Evolutionary conservation across 2,797 vertebrate genomes (phyloP).

Genomic region (Arrhamphus sclerolepis): DNA sequence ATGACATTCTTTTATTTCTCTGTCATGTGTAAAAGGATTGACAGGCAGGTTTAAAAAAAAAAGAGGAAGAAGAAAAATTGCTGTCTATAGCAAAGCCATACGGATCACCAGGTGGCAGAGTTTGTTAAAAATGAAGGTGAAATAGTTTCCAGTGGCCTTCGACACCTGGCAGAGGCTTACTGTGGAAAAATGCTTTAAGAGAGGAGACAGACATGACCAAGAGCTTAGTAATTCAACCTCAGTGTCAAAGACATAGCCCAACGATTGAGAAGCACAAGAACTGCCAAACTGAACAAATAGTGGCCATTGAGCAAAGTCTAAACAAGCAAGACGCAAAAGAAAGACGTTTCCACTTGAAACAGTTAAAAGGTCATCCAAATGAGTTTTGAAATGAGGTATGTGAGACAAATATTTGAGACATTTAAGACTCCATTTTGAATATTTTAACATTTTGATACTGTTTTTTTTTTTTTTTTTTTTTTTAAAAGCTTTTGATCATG

Average conservation of each 20-base stretch:
- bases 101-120: constrained; percentile 75
- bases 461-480: no score
- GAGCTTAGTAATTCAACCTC: constrained; percentile 65
- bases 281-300: constrained; percentile 44
- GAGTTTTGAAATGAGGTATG: constrained; percentile 31
- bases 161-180: constrained; percentile 60
- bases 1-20: constrained; percentile 5
- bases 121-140: constrained; percentile 62
- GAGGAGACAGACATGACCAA: constrained; percentile 77
- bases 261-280: constrained; percentile 57
- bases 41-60: constrained; percentile 5
- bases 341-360: constrained; percentile 60
- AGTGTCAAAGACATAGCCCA: constrained; percentile 72
- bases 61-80: constrained; percentile 14
- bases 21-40: no score
- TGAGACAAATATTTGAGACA: constrained; percentile 28
- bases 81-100: constrained; percentile 33
- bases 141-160: constrained; percentile 82
- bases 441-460: constrained; percentile 42
- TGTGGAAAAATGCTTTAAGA: constrained; percentile 76
- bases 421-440: constrained; percentile 35
- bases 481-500: constrained; percentile 29
- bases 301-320: constrained; percentile 28
- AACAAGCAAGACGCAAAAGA: constrained; percentile 25
- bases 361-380: constrained; percentile 47